Percentiles rank a stretch among this genome's conserved stretches.
phyloP scores from a whole-genome alignment of 2,888 invertebrate species.

The Lycia hirtaria region DNA sequence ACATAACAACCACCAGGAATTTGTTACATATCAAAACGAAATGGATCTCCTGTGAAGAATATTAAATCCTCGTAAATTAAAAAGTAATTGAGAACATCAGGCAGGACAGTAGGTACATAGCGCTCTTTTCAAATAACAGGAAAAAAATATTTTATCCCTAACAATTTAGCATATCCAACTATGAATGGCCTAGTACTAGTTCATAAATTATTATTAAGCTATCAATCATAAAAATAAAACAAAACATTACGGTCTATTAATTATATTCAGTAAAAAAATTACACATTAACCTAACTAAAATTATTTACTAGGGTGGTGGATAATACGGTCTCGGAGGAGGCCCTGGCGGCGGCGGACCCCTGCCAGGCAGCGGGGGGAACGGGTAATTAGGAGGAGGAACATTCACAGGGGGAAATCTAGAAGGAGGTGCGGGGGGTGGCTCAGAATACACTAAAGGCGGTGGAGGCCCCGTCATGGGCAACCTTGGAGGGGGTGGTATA shows the following conservation, averaged over 20 bases:
- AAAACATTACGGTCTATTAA: conserved; percentile 51
- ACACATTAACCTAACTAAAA: conserved; percentile 58
- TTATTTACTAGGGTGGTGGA: conserved; percentile 70
- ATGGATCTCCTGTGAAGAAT: too few relatives aligned
- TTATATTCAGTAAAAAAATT: conserved; percentile 76
- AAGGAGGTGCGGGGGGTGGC: conserved; percentile 67
- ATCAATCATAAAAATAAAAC: conserved; percentile 43
- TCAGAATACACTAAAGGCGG: conserved; percentile 71
- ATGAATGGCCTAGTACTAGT: too few relatives aligned
- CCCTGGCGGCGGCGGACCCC: conserved; percentile 60
- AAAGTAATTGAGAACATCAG: too few relatives aligned
- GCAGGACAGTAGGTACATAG: too few relatives aligned
- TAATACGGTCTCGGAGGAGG: conserved; percentile 73
- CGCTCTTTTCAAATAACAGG: too few relatives aligned
- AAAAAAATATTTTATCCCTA: too few relatives aligned
- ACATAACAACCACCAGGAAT: too few relatives aligned
- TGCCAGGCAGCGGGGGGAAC: conserved; percentile 61
- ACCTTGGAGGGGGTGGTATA: conserved; percentile 64
- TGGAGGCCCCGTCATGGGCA: conserved; percentile 67
- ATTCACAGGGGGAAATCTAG: conserved; percentile 65
- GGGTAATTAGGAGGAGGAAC: conserved; percentile 73
- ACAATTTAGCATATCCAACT: too few relatives aligned
- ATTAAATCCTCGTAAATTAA: too few relatives aligned
- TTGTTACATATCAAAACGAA: too few relatives aligned
- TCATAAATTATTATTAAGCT: neutral